Evolutionary conservation across 2,113 vertebrate genomes (phyloP), one percentile per base, ranked within the genome.

Genomic region (Columba livia): DNA sequence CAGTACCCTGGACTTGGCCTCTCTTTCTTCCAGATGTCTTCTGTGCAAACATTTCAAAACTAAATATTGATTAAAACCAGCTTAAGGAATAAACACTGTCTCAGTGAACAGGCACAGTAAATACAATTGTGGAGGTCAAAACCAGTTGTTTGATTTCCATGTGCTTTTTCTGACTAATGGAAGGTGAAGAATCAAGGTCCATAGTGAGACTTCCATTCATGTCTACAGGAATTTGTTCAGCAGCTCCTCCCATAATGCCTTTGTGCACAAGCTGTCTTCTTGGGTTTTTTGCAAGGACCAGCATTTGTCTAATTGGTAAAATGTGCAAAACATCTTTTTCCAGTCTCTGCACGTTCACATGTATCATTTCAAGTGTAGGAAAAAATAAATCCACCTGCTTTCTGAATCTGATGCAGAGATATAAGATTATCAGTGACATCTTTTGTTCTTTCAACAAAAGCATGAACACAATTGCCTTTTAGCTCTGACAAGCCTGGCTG

Each of bases 11-110:
- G 25, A 25, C 67, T 87, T 93, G 42, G 66, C 54, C 81, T 87
- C 50, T 67, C 13, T 5, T 69, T 78, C 72, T 57, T 84, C 79
- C 79, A 78, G 87, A 50, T 72, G 65, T 78, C 66, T 60, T 75
- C 31, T 36, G 56, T 83, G 74, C 67, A 90, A 91, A 62, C 5
- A 36, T 88, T 88, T 85, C 51, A 67, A 51, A 87, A 86, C 24
- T 44, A 72, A 96, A 67, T 60, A 74, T 57, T 85, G 88, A 72
- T 90, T 90, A 74, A 85, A 81, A 96, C 15, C 90, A 85, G 44
- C 81, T 36, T 81, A 74, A 90, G 71, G 75, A 53, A 31, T 70
- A 44, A 90, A 47, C 69, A 92, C 66, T 65, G 69, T 66, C 65
- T 67, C 50, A 19, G 58, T 15, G 87, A 94, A 21, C 70, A 85